Evolutionary conservation across 2,888 invertebrate genomes (phyloP).

Genomic region (Monochamus alternatus): DNA sequence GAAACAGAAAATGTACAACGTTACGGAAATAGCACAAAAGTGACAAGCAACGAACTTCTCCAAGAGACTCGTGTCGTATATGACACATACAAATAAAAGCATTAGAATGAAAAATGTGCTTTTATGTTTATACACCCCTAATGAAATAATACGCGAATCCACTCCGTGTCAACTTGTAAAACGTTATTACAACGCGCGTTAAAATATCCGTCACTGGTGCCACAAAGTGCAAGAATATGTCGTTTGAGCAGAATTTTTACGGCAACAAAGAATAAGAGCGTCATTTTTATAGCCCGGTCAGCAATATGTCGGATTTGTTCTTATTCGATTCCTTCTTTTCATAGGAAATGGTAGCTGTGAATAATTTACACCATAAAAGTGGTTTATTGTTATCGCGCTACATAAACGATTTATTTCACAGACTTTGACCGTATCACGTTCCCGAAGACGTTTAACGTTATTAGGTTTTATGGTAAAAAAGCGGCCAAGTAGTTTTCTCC

Average conservation of each 20-base stretch:
- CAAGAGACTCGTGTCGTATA: too few species aligned
- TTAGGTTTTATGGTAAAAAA: conserved; percentile 23
- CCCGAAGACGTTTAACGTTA: conserved; percentile 28
- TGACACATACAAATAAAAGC: too few species aligned
- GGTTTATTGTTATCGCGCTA: conserved; percentile 35
- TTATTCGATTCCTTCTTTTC: conserved; percentile 38
- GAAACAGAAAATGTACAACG: too few species aligned
- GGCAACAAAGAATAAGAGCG: conserved; percentile 45
- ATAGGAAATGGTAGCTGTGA: conserved; percentile 45
- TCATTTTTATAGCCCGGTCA: conserved; percentile 50
- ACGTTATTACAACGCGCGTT: conserved; percentile 27
- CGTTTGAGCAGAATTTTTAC: conserved; percentile 53
- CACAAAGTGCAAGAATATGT: conserved; percentile 51
- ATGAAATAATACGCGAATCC: too few species aligned
- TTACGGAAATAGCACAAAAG: too few species aligned
- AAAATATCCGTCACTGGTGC: conserved; percentile 52
- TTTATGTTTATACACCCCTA: too few species aligned
- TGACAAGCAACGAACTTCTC: too few species aligned
- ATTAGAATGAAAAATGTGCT: too few species aligned
- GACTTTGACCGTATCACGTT: conserved; percentile 29
- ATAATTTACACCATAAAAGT: conserved; percentile 48
- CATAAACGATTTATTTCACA: conserved; percentile 38
- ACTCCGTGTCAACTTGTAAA: conserved; percentile 11
- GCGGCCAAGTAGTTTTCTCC: not conserved
- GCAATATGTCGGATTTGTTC: conserved; percentile 51